phyloP scores from a whole-genome alignment of 2,113 vertebrate genomes.

The Poeciliopsis retropinna region DNA sequence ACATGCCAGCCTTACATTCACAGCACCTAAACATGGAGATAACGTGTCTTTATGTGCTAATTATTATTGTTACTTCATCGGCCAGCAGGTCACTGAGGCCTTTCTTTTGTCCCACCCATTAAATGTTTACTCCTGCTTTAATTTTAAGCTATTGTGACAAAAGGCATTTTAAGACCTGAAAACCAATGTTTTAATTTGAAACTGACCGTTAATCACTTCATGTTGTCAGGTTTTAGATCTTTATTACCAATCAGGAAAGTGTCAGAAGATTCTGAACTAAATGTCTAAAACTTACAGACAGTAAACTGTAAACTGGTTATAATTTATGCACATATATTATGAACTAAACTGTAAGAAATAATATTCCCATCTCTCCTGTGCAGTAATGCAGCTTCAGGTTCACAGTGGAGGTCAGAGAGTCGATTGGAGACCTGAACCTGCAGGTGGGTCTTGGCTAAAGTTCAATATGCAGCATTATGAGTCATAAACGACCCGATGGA shows the following conservation, averaged over 20 bases:
- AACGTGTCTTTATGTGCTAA: too few species aligned
- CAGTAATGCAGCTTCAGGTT: constrained; percentile 12
- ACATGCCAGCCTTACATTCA: background rate
- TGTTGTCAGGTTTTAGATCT: too few species aligned
- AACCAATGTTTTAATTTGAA: background rate
- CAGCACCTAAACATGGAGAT: too few species aligned
- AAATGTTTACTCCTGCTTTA: background rate
- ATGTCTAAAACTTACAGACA: background rate
- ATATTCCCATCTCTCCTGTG: background rate
- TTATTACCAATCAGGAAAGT: background rate
- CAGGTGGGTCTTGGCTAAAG: constrained; percentile 47
- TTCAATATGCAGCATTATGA: constrained; percentile 27
- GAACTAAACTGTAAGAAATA: too few species aligned
- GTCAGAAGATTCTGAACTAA: background rate
- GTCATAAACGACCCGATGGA: constrained; percentile 23
- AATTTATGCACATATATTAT: background rate
- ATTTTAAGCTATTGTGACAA: background rate
- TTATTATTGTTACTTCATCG: too few species aligned
- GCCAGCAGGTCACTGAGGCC: too few species aligned
- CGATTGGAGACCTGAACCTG: background rate
- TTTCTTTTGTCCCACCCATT: background rate
- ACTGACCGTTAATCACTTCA: background rate
- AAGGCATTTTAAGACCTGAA: background rate
- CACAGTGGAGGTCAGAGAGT: background rate
- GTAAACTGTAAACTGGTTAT: background rate